Percentiles rank a stretch among this genome's conserved stretches.
phyloP scores from a whole-genome alignment of 2,797 vertebrate species.

The Dendrocincla tyrannina region DNA sequence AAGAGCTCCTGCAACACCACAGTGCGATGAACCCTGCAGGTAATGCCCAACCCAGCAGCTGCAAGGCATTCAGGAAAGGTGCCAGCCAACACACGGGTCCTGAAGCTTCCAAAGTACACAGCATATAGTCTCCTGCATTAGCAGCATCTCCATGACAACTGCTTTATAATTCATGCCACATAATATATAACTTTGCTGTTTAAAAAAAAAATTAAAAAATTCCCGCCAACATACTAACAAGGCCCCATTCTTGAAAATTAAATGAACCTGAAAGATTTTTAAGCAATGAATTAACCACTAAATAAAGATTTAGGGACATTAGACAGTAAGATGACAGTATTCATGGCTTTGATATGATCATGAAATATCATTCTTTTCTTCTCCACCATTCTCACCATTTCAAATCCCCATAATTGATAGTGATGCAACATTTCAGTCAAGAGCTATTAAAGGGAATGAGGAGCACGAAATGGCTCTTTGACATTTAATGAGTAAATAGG shows the following conservation, averaged over 20 bases:
- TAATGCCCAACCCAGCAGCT: not conserved
- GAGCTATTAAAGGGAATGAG: slow-evolving; percentile 22
- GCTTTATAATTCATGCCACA: slow-evolving; percentile 53
- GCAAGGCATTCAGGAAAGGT: not conserved
- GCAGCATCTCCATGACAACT: slow-evolving; percentile 66
- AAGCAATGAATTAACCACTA: slow-evolving; percentile 45
- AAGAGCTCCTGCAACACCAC: not conserved
- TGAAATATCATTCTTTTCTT: slow-evolving; percentile 33
- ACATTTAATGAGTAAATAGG: slow-evolving; percentile 25
- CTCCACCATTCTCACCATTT: slow-evolving; percentile 21
- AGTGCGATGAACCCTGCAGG: not conserved
- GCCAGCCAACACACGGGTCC: not conserved
- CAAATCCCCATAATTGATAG: slow-evolving; percentile 37
- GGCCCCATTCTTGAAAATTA: slow-evolving; percentile 22
- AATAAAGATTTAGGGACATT: slow-evolving; percentile 30
- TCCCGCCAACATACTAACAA: not conserved
- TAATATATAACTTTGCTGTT: slow-evolving; percentile 14
- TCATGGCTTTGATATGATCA: slow-evolving; percentile 25
- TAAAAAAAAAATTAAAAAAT: not conserved
- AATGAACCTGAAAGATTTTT: slow-evolving; percentile 35
- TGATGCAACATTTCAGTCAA: slow-evolving; percentile 34
- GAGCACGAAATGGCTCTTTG: not conserved
- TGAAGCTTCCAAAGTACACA: not conserved
- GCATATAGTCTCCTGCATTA: slow-evolving; percentile 1
- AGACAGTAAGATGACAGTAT: slow-evolving; percentile 3